A percentile compares a stretch with the other conserved stretches of the same genome.
These are phyloP conservation scores for Adela reaumurella DNA, from an alignment of 2,888 invertebrate genomes.

Conservation along the genomic window DNA sequence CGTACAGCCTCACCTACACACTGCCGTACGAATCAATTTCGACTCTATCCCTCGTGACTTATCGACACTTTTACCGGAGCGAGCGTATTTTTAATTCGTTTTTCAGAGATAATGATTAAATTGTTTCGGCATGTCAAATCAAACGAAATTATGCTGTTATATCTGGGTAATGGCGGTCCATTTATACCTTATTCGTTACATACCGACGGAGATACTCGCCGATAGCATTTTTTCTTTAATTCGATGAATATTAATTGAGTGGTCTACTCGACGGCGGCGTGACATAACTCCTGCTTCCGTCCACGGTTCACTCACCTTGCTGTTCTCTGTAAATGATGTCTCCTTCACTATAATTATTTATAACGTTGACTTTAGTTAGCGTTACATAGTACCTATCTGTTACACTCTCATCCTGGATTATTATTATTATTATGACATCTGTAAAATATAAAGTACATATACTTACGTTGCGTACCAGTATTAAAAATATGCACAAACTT, in stretches of 20 bases:
- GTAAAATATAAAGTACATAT: too few relatives aligned
- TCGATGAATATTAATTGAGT: neutral
- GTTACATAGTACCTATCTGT: too few relatives aligned
- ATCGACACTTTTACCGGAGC: neutral
- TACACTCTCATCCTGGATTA: too few relatives aligned
- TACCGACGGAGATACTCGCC: conserved; percentile 27
- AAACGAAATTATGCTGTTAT: conserved; percentile 56
- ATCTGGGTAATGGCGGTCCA: conserved; percentile 48
- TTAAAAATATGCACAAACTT: too few relatives aligned
- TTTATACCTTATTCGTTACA: conserved; percentile 37
- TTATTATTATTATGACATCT: too few relatives aligned
- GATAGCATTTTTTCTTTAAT: neutral
- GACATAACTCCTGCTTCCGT: neutral
- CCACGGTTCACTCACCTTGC: neutral
- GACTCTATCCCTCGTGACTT: conserved; percentile 17
- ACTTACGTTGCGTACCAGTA: too few relatives aligned
- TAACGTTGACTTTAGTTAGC: too few relatives aligned
- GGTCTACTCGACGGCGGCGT: neutral
- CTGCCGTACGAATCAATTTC: conserved; percentile 14
- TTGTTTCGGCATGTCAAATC: conserved; percentile 56
- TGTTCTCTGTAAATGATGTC: too few relatives aligned
- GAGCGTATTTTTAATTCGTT: conserved; percentile 43
- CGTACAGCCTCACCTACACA: conserved; percentile 28
- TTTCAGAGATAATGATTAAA: conserved; percentile 49
- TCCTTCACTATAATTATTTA: too few relatives aligned